Conservation (phyloP, 1,140 invertebrate species). For the Drosophila parabipectinata region DNA sequence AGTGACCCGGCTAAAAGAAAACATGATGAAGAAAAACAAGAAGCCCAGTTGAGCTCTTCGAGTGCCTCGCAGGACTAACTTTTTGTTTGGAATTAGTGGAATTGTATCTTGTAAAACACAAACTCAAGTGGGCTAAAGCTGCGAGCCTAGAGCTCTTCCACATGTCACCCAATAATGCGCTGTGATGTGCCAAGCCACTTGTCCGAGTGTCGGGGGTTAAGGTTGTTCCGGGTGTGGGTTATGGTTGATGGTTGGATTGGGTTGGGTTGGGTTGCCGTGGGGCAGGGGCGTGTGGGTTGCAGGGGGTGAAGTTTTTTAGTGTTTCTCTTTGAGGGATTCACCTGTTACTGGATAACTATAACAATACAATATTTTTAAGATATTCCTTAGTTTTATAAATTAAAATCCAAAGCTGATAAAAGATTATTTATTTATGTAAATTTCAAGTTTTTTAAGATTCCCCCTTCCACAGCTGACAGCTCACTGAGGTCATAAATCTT, state of each 20-base stretch:
- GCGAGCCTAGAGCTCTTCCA: slow-evolving; percentile 77
- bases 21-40: slow-evolving; percentile 16
- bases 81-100: slow-evolving; percentile 79
- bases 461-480: neutral
- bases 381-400: too few species aligned
- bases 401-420: neutral
- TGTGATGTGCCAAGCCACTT: slow-evolving; percentile 79
- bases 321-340: neutral
- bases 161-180: slow-evolving; percentile 79
- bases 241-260: slow-evolving; percentile 1
- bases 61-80: slow-evolving; percentile 76
- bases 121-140: slow-evolving; percentile 77
- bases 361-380: too few species aligned
- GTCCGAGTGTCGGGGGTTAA: slow-evolving; percentile 49
- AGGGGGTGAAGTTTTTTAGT: neutral
- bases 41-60: slow-evolving; percentile 45
- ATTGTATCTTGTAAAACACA: slow-evolving; percentile 81
- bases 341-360: neutral
- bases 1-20: slow-evolving; percentile 34
- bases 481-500: neutral
- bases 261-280: neutral
- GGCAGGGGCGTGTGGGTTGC: neutral
- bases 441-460: neutral
- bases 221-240: slow-evolving; percentile 1
- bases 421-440: neutral